Evolutionary conservation across 2,113 vertebrate species (phyloP), one percentile per base, ranked within the genome.

Genomic region (Podarcis cretensis): DNA sequence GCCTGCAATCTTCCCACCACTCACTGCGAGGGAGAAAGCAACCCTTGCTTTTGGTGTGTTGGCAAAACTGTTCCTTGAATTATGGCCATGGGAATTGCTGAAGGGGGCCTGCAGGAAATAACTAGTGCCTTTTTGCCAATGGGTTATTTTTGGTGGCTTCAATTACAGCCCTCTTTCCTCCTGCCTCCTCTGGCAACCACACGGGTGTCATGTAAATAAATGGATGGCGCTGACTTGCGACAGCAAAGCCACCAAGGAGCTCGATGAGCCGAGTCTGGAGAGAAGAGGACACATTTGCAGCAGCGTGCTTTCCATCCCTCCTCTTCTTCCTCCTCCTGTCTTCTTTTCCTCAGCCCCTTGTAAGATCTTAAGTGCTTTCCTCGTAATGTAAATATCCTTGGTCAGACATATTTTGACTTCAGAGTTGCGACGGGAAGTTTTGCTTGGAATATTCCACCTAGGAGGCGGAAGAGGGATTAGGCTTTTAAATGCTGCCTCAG

Each of bases 141-240:
- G 80, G 74, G 96, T 93, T 97, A 97, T 97, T 97, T 97, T 95
- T 48, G 90, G 94, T 95, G 89, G 89, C 94, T 96, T 96, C 90
- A 90, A 96, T 97, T 97, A 96, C 91, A 97, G 86, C 85, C 90
- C 81, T 96, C 14, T 90, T 90, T 92, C 7, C 95, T 92, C 66
- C 32, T 66, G 87, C 95, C 92, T 69, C 32, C 66, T 88, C 90
- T 2, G 48, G 90, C 78, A 90, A 93, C 96, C 90, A 0, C 94
- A 73, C 30, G 85, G 81, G 76, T 90, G 79, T 94, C 93, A 81
- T 82, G 65, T 95, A 95, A 96, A 89, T 95, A 95, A 96, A 89
- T 88, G 91, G 89, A 95, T 94, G 48, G 9, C 0, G 91, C 94
- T 66, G 63, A 93, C 73, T 89, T 63, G 57, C 93, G 87, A 81